These are phyloP conservation scores for Nilaparvata lugens DNA, from an alignment of 1,140 invertebrate species.

Conservation along the genomic window DNA sequence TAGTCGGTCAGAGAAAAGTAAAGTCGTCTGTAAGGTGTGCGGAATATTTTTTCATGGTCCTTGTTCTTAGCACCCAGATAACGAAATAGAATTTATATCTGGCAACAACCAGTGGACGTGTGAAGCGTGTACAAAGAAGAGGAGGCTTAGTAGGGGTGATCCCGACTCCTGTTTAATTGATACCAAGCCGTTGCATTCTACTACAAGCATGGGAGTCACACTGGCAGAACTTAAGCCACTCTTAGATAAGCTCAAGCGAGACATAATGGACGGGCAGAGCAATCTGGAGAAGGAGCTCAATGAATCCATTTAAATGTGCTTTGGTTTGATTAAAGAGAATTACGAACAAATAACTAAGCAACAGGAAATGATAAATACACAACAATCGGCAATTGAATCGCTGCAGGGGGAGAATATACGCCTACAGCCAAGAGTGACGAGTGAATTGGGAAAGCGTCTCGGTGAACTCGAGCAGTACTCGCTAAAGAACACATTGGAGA, in stretches of 20 bases:
- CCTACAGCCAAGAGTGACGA: background rate
- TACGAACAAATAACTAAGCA: background rate
- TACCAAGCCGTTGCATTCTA: background rate
- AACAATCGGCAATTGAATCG: background rate
- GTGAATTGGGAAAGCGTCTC: background rate
- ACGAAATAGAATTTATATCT: too few relatives aligned
- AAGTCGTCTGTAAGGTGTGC: too few relatives aligned
- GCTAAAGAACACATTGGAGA: background rate
- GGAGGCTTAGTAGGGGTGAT: background rate
- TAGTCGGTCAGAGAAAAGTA: too few relatives aligned
- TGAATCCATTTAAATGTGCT: background rate
- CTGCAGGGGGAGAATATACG: background rate
- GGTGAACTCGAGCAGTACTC: background rate
- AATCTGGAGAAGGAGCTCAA: background rate
- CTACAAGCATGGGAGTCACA: background rate
- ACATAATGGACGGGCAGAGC: constrained; percentile 1
- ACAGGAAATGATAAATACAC: background rate
- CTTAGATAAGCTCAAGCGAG: background rate
- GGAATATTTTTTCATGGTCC: too few relatives aligned
- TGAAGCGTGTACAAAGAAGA: too few relatives aligned
- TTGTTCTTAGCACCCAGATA: too few relatives aligned
- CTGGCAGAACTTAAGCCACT: background rate
- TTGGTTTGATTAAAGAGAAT: background rate
- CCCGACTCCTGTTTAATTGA: constrained; percentile 1
- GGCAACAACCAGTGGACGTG: too few relatives aligned